These are phyloP conservation scores for Rhinopomastus cyanomelas DNA, from an alignment of 2,113 vertebrate species.

Conservation along the genomic window DNA sequence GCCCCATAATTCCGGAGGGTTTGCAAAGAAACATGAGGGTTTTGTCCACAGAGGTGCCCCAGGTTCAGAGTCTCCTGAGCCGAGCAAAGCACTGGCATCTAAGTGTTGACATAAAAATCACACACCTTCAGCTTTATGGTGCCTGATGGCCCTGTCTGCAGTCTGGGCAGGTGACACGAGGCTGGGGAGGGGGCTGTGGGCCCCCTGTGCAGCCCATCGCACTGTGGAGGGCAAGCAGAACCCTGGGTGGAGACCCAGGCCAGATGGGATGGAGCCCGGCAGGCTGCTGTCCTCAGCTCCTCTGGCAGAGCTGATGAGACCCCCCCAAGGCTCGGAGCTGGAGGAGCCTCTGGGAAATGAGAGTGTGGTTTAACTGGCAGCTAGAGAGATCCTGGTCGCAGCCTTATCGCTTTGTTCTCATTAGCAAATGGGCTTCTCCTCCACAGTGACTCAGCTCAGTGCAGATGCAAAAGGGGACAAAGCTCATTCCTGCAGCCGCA, in stretches of 20 bases:
- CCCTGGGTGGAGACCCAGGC: not conserved
- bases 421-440: not conserved
- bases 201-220: not conserved
- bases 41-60: not conserved
- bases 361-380: not conserved
- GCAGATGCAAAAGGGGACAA: not conserved
- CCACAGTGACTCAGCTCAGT: not conserved
- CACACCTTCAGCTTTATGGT: conserved; percentile 19
- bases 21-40: not conserved
- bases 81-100: not conserved
- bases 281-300: not conserved
- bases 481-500: not conserved
- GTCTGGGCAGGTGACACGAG: not conserved
- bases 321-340: not conserved
- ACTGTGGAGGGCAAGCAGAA: fast-evolving
- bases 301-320: not conserved
- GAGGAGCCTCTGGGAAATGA: not conserved
- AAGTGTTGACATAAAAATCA: conserved; percentile 20
- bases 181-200: not conserved
- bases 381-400: not conserved
- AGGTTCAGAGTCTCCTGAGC: not conserved
- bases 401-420: not conserved
- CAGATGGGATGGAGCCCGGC: not conserved
- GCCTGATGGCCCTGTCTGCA: not conserved
- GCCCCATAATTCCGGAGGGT: not conserved